Evolutionary conservation across 2,113 vertebrate species (phyloP).

Genomic region (Pangasianodon gigas): DNA sequence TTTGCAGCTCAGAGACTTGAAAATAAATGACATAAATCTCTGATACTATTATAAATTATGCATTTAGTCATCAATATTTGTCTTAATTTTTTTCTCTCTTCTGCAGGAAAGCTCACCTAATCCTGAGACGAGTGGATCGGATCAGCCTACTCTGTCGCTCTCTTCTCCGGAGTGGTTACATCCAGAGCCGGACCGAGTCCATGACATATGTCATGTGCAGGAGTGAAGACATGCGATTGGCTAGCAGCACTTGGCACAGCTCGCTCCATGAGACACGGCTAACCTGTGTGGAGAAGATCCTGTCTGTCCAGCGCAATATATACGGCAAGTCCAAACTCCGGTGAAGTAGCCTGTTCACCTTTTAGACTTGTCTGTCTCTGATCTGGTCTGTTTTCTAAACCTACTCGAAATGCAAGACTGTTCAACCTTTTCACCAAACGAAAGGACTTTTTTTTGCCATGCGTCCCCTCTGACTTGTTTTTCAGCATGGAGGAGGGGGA

Average conservation of each 20-base stretch:
- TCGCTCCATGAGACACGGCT: conserved; percentile 90
- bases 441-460: neutral
- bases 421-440: conserved; percentile 8
- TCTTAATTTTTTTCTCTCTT: conserved; percentile 7
- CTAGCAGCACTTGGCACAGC: conserved; percentile 82
- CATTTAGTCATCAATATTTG: neutral
- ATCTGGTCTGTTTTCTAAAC: conserved; percentile 34
- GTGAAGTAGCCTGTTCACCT: conserved; percentile 73
- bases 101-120: conserved; percentile 92
- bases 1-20: neutral
- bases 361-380: conserved; percentile 4
- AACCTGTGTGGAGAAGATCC: conserved; percentile 91
- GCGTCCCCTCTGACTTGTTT: neutral
- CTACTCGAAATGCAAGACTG: conserved; percentile 19
- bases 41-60: neutral
- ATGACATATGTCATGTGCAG: conserved; percentile 90
- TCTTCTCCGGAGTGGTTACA: conserved; percentile 87
- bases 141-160: conserved; percentile 89
- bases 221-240: conserved; percentile 82
- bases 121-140: conserved; percentile 86
- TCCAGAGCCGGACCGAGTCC: conserved; percentile 94
- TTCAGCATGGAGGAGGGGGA: neutral
- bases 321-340: conserved; percentile 95
- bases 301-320: conserved; percentile 92
- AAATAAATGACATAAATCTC: neutral